A percentile compares a stretch with the other conserved stretches of the same genome.
phyloP scores from a whole-genome alignment of 2,888 invertebrate genomes.

The Vandiemenella viatica region DNA sequence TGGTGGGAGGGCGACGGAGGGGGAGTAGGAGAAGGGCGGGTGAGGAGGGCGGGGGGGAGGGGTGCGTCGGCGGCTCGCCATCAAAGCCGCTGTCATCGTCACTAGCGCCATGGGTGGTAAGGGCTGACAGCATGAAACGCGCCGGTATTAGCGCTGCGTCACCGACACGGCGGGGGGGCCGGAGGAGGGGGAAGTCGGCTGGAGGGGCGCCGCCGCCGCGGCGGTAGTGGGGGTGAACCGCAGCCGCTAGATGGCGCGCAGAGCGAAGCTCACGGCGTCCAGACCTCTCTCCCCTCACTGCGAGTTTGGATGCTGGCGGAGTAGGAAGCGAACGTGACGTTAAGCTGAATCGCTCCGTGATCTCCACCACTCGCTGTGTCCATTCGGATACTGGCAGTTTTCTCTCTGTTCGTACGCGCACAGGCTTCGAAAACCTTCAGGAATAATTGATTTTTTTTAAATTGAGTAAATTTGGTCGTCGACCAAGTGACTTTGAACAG shows the following conservation, averaged over 20 bases:
- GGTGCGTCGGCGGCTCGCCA: slow-evolving; percentile 26
- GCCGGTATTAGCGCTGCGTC: slow-evolving; percentile 34
- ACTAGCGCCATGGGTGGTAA: slow-evolving; percentile 35
- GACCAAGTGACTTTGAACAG: too few relatives aligned
- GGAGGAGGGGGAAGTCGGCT: slow-evolving; percentile 10
- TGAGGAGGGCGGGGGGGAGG: slow-evolving; percentile 15
- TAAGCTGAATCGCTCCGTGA: background rate
- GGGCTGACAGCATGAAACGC: slow-evolving; percentile 31
- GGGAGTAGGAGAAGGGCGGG: slow-evolving; percentile 17
- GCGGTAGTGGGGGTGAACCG: slow-evolving; percentile 7
- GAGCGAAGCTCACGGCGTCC: background rate
- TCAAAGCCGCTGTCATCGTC: slow-evolving; percentile 35
- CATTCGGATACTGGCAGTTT: background rate
- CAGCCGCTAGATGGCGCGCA: slow-evolving; percentile 12
- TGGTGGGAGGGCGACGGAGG: slow-evolving; percentile 1
- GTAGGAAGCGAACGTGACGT: background rate
- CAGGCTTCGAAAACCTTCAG: too few relatives aligned
- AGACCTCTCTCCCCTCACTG: background rate
- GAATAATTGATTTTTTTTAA: too few relatives aligned
- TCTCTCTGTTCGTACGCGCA: background rate
- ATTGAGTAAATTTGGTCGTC: too few relatives aligned
- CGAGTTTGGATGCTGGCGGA: slow-evolving; percentile 1
- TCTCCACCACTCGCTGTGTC: slow-evolving; percentile 5
- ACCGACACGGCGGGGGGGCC: slow-evolving; percentile 18
- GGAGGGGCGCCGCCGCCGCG: slow-evolving; percentile 9